Base-by-base conservation (phyloP, 2,113 vertebrate genomes). In the Gasterosteus aculeatus region DNA sequence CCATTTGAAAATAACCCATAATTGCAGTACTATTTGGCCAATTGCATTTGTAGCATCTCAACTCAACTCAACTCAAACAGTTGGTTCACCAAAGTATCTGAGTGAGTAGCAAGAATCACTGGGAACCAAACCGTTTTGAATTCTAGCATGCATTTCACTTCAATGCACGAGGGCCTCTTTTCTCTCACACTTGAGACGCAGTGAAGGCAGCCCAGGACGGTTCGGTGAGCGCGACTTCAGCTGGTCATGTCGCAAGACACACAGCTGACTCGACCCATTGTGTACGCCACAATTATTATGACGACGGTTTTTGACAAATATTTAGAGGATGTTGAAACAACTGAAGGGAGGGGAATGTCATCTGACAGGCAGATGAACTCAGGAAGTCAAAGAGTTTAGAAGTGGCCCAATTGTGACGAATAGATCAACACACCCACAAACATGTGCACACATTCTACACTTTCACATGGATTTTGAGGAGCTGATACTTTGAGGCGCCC, bases 311-410 rank as follows among this genome's bases (percentile, higher is more conserved):
- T 58, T 46, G 59, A 10, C 79, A 78, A 87, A 82, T 74, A 69
- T 82, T 80, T 56, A 1, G 54, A 62, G 42, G 63, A 75, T 71
- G 2, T 83, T 8, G 39, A 79, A 81, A 66, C n/a, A 19, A 31
- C 3, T 33, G 18, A 76, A 64, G 33, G 41, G 38, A 54, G 57
- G 46, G 42, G 42, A 39, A 15, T 11, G 11, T 61, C 10, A 56
- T 66, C 19, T 72, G 79, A 76, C 75, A 26, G 0, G 12, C 46
- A 53, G 33, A 74, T 80, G 71, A 84, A 82, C 82, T 82, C 47
- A 71, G 73, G 59, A 81, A 77, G 42, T 69, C 26, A 10, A n/a
- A 46, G 19, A 70, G 79, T 64, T 66, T 56, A 0, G 31, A 75
- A 19, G 53, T 4, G 41, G 44, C 54, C 26, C 10, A 14, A 57